Evolutionary conservation across 2,113 vertebrate genomes (phyloP), one percentile per base, ranked within the genome.

Genomic region (Peucedramus taeniatus): DNA sequence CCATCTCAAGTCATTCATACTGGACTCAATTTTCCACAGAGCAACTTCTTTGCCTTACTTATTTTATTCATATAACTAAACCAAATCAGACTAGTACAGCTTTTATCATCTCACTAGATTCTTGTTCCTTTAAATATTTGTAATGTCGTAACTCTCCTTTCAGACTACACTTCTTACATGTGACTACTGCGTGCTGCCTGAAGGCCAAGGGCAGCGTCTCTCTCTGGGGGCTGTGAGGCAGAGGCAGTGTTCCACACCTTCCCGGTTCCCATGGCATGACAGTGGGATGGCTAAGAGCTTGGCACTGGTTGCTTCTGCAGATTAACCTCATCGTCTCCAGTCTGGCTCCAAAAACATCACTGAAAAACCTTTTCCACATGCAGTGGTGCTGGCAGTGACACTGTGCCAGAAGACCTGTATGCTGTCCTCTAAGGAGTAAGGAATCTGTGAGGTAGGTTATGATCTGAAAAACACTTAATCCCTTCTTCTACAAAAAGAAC

Each of bases 191-290:
- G 0, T 33, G 27, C 33, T 28, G 45, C 45, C 45, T 2, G 1
- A 40, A 53, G 50, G 51, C 20, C 26, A 50, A 45, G 37, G 22
- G 60, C 28, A 70, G 23, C 1, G 1, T 9, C 7, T 51, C 4
- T 23, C 10, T 28, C 18, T 0, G 1, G 10, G 16, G 22, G 17
- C 16, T 53, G 53, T 0, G 1, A 40, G 44, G 22, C 16, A 24
- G 37, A 37, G 33, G 60, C 12, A 28, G 24, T 6, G 10, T 26
- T 71, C 60, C 44, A 49, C 42, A 66, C 27, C 33, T 40, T 77
- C 37, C 26, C 8, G 4, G 16, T 13, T 31, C 22, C 47, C 30
- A 14, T 0, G 3, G 45, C 66, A 39, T 3, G 18, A 24, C 3
- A 6, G 21, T 4, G 1, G 6, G 40, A 37, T 40, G 42, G 64